These are phyloP conservation scores for Potorous gilbertii DNA, from an alignment of 2,797 vertebrate genomes.

Conservation along the genomic window DNA sequence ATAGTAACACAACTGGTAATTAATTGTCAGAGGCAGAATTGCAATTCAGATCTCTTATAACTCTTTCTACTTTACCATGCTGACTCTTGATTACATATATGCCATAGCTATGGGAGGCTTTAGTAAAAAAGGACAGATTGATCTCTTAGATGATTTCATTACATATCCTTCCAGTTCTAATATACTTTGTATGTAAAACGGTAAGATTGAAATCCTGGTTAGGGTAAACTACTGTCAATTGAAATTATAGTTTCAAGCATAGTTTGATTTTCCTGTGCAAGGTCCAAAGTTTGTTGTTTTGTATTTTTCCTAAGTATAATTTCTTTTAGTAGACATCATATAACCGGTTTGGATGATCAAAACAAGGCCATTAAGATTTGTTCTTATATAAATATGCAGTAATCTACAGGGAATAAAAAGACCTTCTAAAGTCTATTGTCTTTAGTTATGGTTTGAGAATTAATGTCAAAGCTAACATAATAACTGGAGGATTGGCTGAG, in stretches of 20 bases:
- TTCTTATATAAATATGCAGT: background rate
- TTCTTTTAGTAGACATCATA: slow-evolving; percentile 41
- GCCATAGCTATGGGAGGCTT: background rate
- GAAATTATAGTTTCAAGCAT: background rate
- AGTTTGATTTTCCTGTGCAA: slow-evolving; percentile 39
- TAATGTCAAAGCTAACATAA: slow-evolving; percentile 66
- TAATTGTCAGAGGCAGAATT: background rate
- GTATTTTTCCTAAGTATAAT: slow-evolving; percentile 31
- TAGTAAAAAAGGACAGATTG: background rate
- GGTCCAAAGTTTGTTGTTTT: slow-evolving; percentile 1
- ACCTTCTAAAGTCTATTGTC: background rate
- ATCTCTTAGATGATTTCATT: slow-evolving; percentile 32
- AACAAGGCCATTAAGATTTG: slow-evolving; percentile 5
- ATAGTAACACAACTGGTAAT: background rate
- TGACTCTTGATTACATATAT: background rate
- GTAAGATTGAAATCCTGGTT: slow-evolving; percentile 40
- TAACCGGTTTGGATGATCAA: slow-evolving; percentile 32
- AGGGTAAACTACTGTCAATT: slow-evolving; percentile 21
- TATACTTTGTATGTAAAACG: background rate
- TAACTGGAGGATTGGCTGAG: slow-evolving; percentile 71
- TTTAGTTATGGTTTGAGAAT: slow-evolving; percentile 61
- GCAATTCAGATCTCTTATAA: background rate
- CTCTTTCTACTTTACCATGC: background rate
- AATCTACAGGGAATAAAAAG: background rate
- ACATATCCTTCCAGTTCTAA: slow-evolving; percentile 17